These are phyloP conservation scores for Rhagophthalmus giganteus DNA, from an alignment of 2,888 invertebrate genomes.

Conservation along the genomic window DNA sequence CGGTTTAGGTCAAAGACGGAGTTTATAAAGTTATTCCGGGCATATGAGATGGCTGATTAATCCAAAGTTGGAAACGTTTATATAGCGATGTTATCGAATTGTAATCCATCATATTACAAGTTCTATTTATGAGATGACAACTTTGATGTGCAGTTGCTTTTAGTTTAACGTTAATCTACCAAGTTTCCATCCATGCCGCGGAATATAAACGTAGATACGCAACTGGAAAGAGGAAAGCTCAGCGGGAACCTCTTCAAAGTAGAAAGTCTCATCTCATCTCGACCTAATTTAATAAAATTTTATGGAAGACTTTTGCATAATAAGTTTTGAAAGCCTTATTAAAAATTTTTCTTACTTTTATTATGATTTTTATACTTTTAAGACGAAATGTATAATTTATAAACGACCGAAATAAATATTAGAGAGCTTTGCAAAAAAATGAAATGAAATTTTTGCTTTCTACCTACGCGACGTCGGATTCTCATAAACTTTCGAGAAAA, in stretches of 20 bases:
- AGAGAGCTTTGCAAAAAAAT: constrained; percentile 4
- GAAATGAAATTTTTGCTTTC: neutral
- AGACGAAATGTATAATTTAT: constrained; percentile 14
- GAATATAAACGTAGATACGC: constrained; percentile 21
- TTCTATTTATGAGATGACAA: constrained; percentile 37
- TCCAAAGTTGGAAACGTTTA: constrained; percentile 28
- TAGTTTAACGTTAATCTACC: constrained; percentile 34
- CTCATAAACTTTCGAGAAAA: neutral
- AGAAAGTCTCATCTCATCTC: constrained; percentile 27
- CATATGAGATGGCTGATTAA: constrained; percentile 15
- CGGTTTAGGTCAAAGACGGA: too few species aligned
- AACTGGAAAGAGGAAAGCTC: constrained; percentile 24
- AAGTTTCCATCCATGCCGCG: constrained; percentile 32
- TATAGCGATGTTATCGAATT: constrained; percentile 37
- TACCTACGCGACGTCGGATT: neutral
- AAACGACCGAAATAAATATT: constrained; percentile 3
- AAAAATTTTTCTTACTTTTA: constrained; percentile 27
- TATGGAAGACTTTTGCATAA: constrained; percentile 29
- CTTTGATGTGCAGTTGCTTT: constrained; percentile 35
- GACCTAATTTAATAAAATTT: constrained; percentile 32
- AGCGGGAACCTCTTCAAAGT: constrained; percentile 24
- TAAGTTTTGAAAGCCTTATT: constrained; percentile 31
- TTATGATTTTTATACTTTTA: constrained; percentile 22
- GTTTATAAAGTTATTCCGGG: neutral
- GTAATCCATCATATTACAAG: constrained; percentile 40